Base-by-base conservation (phyloP, 2,113 vertebrate species). In the Dicerorhinus sumatrensis region DNA sequence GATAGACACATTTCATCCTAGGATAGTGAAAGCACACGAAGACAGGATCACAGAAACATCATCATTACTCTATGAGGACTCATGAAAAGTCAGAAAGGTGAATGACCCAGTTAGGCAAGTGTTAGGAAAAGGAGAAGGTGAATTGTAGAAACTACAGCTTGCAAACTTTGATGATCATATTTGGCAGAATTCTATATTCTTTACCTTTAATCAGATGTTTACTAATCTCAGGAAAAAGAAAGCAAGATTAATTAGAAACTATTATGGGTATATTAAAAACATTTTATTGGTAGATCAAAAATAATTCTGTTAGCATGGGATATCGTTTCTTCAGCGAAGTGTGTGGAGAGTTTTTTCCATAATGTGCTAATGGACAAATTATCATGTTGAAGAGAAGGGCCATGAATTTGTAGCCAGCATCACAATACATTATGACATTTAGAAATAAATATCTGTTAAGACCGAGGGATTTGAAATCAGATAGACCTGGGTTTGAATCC, bases 161-260 rank as follows among this genome's bases (percentile, higher is more conserved):
- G 27, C 29, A 94, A 91, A 89, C 2, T 70, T 80, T 42, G 54
- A n/a, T 82, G 16, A 58, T 51, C 20, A 27, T 51, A n/a, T 77
- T 92, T 92, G 56, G 23, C 54, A 95, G 46, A 54, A 83, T 83
- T 95, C 4, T 92, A 8, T 79, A 8, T 79, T 56, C 60, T 94
- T 96, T 67, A 70, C 77, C 56, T 5, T 83, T 89, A 79, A 6
- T 87, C 18, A 79, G 27, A 48, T 95, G 23, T 20, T 72, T 65
- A 75, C 21, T 95, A 58, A 93, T 90, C 42, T 82, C n/a, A 89
- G 21, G 18, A 51, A 63, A 94, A 94, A 94, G 2, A 76, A 96
- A 84, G 27, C 9, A 86, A 39, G 25, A 62, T 58, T 88, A 65
- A 72, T 65, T 89, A 89, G 36, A 42, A 89, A 82, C 31, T 2